phyloP scores from a whole-genome alignment of 2,113 vertebrate genomes.

The Atherinomorus stipes region DNA sequence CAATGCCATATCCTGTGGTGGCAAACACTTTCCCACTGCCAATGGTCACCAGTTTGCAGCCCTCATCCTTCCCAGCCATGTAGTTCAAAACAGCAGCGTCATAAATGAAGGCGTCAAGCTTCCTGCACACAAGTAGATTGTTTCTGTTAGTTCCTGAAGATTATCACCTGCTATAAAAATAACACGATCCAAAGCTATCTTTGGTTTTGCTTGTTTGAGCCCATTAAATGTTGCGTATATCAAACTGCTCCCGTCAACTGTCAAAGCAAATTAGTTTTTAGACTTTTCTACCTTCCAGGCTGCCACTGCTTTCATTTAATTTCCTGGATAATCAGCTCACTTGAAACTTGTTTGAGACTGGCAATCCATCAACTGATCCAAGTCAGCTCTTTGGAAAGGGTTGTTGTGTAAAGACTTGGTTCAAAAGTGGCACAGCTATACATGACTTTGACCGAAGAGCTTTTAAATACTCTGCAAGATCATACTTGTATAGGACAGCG shows the following conservation, averaged over 20 bases:
- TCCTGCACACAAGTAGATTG: slow-evolving; percentile 79
- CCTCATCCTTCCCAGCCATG: slow-evolving; percentile 98
- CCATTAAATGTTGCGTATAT: not conserved
- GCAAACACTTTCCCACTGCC: slow-evolving; percentile 98
- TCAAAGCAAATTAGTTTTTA: not conserved
- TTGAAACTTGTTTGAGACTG: not conserved
- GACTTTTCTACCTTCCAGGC: not conserved
- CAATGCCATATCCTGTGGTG: slow-evolving; percentile 96
- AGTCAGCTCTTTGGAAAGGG: not conserved
- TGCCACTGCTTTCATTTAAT: not conserved
- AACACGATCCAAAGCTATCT: not conserved
- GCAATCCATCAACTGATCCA: slow-evolving; percentile 4
- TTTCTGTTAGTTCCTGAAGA: not conserved
- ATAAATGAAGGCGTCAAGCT: slow-evolving; percentile 97
- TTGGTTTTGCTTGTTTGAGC: not conserved
- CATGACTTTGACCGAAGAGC: not conserved
- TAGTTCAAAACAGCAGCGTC: slow-evolving; percentile 97
- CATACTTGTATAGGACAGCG: not conserved
- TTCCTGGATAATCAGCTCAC: not conserved
- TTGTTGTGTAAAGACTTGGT: not conserved
- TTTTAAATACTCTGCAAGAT: not conserved
- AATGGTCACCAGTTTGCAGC: slow-evolving; percentile 98
- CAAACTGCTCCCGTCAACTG: not conserved
- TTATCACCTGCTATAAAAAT: not conserved
- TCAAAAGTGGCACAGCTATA: not conserved